Percentiles rank a stretch among this genome's conserved stretches.
Conservation (phyloP, 2,888 invertebrate species). For the Hirtodrosophila alboralis region DNA sequence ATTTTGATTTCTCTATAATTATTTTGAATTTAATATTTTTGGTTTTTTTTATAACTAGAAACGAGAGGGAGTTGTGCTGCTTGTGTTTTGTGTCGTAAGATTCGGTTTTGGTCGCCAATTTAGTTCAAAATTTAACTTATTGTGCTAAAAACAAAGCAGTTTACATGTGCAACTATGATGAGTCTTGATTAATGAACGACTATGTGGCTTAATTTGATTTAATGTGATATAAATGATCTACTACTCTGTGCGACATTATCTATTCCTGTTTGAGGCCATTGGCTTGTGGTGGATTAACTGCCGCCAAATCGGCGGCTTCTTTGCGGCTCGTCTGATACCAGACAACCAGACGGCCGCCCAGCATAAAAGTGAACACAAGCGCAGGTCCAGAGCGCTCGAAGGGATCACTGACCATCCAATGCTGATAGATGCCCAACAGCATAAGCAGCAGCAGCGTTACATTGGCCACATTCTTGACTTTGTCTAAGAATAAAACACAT, state of each 20-base stretch:
- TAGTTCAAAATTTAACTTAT: conserved; percentile 38
- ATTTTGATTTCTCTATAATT: conserved; percentile 59
- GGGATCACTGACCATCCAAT: conserved; percentile 95
- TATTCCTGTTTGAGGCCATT: conserved; percentile 88
- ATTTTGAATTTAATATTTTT: too few relatives aligned
- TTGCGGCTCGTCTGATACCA: conserved; percentile 88
- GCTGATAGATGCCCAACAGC: conserved; percentile 95
- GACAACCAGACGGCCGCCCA: conserved; percentile 94
- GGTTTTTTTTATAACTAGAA: conserved; percentile 46
- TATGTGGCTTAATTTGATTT: conserved; percentile 53
- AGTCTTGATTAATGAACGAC: conserved; percentile 36
- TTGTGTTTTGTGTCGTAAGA: conserved; percentile 18
- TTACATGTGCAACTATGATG: conserved; percentile 59
- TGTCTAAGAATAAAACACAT: conserved; percentile 85
- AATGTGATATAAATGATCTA: conserved; percentile 16
- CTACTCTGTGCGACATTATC: conserved; percentile 35
- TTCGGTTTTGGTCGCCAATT: conserved; percentile 39
- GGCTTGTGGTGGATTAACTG: conserved; percentile 85
- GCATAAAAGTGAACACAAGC: conserved; percentile 96
- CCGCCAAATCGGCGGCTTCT: conserved; percentile 85
- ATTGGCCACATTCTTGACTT: conserved; percentile 95
- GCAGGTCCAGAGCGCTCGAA: conserved; percentile 96
- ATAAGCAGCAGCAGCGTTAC: conserved; percentile 92
- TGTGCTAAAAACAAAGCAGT: conserved; percentile 75
- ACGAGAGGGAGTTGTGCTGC: conserved; percentile 30